Evolutionary conservation across 2,113 vertebrate species (phyloP).

Genomic region (Neolamprologus falcicula): DNA sequence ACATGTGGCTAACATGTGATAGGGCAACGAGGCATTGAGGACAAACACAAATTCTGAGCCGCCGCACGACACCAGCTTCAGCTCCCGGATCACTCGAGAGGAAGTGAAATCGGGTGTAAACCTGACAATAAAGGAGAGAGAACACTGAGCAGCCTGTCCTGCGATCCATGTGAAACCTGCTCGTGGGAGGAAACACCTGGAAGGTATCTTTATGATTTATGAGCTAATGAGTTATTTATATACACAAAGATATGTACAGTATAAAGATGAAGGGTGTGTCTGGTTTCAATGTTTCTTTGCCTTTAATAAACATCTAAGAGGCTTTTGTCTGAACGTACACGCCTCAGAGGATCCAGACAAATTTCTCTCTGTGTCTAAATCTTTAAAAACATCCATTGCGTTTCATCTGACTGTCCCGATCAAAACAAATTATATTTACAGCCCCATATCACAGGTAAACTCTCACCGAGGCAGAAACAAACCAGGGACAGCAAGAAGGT

Average conservation of each 20-base stretch:
- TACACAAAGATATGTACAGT: neutral
- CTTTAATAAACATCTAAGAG: neutral
- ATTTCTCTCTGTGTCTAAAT: neutral
- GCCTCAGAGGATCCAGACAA: neutral
- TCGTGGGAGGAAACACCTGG: neutral
- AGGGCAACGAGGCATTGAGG: slow-evolving; percentile 93
- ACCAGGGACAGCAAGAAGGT: neutral
- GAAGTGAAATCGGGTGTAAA: slow-evolving; percentile 99
- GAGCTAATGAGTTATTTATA: neutral
- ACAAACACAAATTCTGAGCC: slow-evolving; percentile 92
- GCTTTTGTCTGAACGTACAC: neutral
- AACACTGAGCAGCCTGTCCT: neutral
- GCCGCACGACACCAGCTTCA: slow-evolving; percentile 84
- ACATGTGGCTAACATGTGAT: slow-evolving; percentile 93
- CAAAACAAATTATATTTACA: neutral
- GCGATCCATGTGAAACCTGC: neutral
- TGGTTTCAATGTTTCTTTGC: neutral
- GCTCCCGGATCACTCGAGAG: slow-evolving; percentile 92
- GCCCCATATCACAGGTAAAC: neutral
- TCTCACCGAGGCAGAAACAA: neutral
- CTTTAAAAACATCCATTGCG: neutral
- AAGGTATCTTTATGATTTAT: neutral
- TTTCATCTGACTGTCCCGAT: neutral
- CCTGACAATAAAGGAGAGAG: slow-evolving; percentile 55
- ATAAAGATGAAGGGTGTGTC: neutral